A percentile compares a stretch with the other conserved stretches of the same genome.
Evolutionary conservation across 64 coral and sea anemone genomes (phyloP).

Genomic region (Porites australiensis): DNA sequence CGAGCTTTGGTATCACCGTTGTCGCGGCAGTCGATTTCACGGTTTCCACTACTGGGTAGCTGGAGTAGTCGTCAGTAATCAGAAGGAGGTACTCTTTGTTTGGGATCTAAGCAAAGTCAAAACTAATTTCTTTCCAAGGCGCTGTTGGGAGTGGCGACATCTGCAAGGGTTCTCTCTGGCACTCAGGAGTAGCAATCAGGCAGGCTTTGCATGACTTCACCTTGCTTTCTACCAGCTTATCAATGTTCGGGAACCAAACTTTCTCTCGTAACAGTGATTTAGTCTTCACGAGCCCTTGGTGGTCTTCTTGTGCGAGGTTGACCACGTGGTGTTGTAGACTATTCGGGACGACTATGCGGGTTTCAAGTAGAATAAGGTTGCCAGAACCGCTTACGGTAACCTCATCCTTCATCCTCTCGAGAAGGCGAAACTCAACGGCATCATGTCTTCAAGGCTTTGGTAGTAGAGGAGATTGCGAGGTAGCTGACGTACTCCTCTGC

Average conservation of each 20-base stretch:
- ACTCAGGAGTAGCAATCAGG: constrained; percentile 17
- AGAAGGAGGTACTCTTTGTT: constrained; percentile 50
- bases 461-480: constrained; percentile 53
- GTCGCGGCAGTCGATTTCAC: neutral
- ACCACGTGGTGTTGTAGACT: constrained; percentile 40
- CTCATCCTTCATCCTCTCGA: constrained; percentile 34
- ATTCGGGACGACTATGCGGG: constrained; percentile 17
- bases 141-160: constrained; percentile 10
- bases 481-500: constrained; percentile 52
- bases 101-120: constrained; percentile 29
- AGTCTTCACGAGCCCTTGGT: constrained; percentile 55
- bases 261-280: constrained; percentile 50
- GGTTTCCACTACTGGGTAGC: constrained; percentile 17
- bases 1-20: no score
- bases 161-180: constrained; percentile 32
- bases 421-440: constrained; percentile 18
- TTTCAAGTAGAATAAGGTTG: constrained; percentile 36
- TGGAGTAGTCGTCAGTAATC: constrained; percentile 44
- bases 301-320: constrained; percentile 25
- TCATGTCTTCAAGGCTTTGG: constrained; percentile 61
- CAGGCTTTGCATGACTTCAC: constrained; percentile 52
- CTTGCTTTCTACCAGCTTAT: constrained; percentile 34
- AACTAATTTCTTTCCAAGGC: constrained; percentile 35
- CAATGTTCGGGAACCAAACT: constrained; percentile 53
- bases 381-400: constrained; percentile 7